Conservation (phyloP, 2,113 vertebrate genomes). For the Tenebrosternarchus preto region DNA sequence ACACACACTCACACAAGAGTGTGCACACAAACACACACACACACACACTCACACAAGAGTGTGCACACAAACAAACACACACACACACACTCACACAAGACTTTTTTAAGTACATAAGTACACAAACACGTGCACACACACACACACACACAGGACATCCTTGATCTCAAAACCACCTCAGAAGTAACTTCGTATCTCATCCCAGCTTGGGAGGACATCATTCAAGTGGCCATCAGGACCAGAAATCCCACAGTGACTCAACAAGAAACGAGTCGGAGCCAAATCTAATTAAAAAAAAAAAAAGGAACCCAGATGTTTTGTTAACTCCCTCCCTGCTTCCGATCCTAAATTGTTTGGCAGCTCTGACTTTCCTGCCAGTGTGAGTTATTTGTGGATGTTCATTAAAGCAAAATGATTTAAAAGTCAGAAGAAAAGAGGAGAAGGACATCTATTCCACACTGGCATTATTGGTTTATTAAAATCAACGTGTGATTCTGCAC, state of each 20-base stretch:
- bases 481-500: not conserved
- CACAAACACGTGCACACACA: not conserved
- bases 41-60: too few relatives aligned
- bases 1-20: not conserved
- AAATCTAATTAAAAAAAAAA: constrained; percentile 66
- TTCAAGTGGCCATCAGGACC: constrained; percentile 52
- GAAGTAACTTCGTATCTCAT: constrained; percentile 42
- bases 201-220: constrained; percentile 37
- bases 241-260: constrained; percentile 44
- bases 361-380: constrained; percentile 55
- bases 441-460: not conserved
- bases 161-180: constrained; percentile 42
- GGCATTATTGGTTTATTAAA: too few relatives aligned
- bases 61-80: too few relatives aligned
- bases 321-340: constrained; percentile 58
- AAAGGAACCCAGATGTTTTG: constrained; percentile 64
- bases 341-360: constrained; percentile 53
- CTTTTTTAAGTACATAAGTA: too few relatives aligned
- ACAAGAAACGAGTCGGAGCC: constrained; percentile 53
- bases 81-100: not conserved
- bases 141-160: constrained; percentile 5
- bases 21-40: too few relatives aligned
- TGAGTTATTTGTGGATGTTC: constrained; percentile 54
- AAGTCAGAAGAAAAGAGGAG: constrained; percentile 46
- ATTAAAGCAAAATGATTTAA: constrained; percentile 57